Percentiles rank a stretch among this genome's conserved stretches.
These are phyloP conservation scores for Leptinotarsa tumamoca DNA, from an alignment of 2,888 invertebrate genomes.

Conservation along the genomic window DNA sequence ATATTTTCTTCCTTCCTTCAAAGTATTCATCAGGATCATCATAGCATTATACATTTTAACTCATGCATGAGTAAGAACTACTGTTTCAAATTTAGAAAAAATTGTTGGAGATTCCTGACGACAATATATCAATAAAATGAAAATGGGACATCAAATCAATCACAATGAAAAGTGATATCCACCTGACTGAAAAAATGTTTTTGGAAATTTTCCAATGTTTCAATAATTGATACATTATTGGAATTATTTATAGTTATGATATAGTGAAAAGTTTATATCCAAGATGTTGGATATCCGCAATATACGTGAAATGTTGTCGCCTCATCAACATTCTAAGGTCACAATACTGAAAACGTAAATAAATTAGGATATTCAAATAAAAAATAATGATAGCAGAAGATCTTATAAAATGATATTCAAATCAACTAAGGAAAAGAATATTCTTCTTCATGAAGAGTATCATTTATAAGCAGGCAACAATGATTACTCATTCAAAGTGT, in stretches of 20 bases:
- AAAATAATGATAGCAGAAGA: neutral
- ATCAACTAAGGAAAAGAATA: neutral
- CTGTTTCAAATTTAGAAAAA: too few relatives aligned
- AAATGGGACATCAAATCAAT: too few relatives aligned
- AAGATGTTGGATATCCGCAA: neutral
- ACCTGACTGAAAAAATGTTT: too few relatives aligned
- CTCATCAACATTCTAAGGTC: neutral
- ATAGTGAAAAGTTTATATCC: neutral
- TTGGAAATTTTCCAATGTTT: too few relatives aligned
- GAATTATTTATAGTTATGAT: neutral
- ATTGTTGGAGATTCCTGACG: too few relatives aligned
- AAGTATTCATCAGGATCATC: too few relatives aligned
- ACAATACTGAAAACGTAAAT: neutral
- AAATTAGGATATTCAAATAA: neutral
- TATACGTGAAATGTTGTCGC: neutral
- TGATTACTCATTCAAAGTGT: neutral
- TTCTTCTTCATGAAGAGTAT: neutral
- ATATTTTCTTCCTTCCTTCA: too few relatives aligned
- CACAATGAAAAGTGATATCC: too few relatives aligned
- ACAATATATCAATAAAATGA: too few relatives aligned
- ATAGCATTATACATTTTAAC: too few relatives aligned
- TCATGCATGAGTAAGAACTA: too few relatives aligned
- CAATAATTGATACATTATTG: neutral
- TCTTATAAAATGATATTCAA: neutral
- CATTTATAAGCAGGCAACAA: neutral